Conservation (phyloP, 2,888 invertebrate species). For the Congeria kusceri region DNA sequence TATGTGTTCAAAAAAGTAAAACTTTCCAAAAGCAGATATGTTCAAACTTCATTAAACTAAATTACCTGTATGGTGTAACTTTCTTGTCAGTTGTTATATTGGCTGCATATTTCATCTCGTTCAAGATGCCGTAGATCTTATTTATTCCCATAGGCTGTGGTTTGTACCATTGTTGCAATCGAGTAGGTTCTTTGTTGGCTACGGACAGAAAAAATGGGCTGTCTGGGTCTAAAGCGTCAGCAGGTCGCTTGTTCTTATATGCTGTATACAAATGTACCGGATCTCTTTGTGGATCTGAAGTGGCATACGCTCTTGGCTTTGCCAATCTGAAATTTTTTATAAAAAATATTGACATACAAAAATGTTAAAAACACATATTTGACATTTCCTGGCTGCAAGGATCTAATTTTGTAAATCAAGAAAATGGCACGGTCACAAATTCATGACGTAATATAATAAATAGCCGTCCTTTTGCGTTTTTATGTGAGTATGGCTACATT, state of each 20-base stretch:
- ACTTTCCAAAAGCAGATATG: too few relatives aligned
- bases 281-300: conserved; percentile 15
- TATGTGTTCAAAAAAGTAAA: too few relatives aligned
- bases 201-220: conserved; percentile 13
- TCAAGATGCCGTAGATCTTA: conserved; percentile 27
- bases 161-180: conserved; percentile 18
- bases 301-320: conserved; percentile 19
- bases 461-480: too few relatives aligned
- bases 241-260: conserved; percentile 8
- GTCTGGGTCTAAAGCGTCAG: neutral
- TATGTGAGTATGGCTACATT: too few relatives aligned
- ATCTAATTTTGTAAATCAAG: too few relatives aligned
- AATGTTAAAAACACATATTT: too few relatives aligned
- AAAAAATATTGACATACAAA: too few relatives aligned
- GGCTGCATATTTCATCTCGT: conserved; percentile 39
- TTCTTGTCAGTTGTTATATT: neutral
- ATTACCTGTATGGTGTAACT: conserved; percentile 3
- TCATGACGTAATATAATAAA: too few relatives aligned
- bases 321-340: too few relatives aligned
- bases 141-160: conserved; percentile 29
- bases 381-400: too few relatives aligned
- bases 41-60: too few relatives aligned
- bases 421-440: too few relatives aligned
- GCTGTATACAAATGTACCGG: conserved; percentile 25
- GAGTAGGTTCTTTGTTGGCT: neutral